Percentiles rank a stretch among this genome's conserved stretches.
Conservation (phyloP, 2,797 vertebrate genomes). For the Cynopterus sphinx region DNA sequence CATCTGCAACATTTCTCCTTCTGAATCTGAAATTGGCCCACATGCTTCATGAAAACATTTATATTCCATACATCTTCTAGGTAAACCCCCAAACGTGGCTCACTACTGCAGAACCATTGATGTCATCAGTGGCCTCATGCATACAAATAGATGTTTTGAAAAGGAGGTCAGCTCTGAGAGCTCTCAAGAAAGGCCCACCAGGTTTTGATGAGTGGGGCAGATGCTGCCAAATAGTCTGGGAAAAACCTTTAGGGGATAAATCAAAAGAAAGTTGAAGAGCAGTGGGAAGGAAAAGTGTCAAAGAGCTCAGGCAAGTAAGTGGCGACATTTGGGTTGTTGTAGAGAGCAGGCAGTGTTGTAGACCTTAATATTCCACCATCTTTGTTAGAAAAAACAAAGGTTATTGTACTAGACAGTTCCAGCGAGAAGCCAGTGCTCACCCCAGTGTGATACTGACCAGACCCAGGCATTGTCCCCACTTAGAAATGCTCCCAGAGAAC, state of each 20-base stretch:
- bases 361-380: background rate
- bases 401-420: background rate
- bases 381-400: background rate
- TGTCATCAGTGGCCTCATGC: background rate
- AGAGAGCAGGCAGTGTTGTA: background rate
- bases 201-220: constrained; percentile 1
- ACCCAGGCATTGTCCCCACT: background rate
- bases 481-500: background rate
- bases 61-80: constrained; percentile 58
- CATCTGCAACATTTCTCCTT: background rate
- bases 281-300: background rate
- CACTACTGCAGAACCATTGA: constrained; percentile 4
- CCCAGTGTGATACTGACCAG: background rate
- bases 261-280: background rate
- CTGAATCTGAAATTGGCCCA: constrained; percentile 45
- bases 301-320: background rate
- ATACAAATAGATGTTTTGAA: constrained; percentile 62
- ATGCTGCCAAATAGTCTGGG: background rate
- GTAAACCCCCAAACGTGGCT: constrained; percentile 37
- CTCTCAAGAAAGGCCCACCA: background rate
- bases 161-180: constrained; percentile 41
- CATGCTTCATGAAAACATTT: constrained; percentile 47
- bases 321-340: background rate
- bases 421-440: background rate
- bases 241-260: background rate